Evolutionary conservation across 2,113 vertebrate genomes (phyloP), one percentile per base, ranked within the genome.

Genomic region (Coryphaenoides rupestris): DNA sequence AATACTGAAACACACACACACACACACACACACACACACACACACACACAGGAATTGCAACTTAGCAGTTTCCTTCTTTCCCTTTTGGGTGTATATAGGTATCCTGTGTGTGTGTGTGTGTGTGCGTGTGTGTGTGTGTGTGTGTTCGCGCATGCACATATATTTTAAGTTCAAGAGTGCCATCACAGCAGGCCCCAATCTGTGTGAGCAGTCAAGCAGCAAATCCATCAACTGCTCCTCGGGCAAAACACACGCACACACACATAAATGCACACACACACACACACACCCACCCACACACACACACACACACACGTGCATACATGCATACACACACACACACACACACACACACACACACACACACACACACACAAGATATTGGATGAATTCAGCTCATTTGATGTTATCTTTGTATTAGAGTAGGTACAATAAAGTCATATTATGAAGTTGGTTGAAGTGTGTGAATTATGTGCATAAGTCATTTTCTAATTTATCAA

Each of bases 191-290:
- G 83, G 81, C 83, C 75, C 70, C 81, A 85, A 87, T 87, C 81
- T 85, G 78, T 85, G 85, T 81, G 81, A 87, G 85, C 81, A 85
- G 81, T 78, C 83, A 84, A 82, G 85, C 85, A 84, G 83, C 76
- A 87, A 87, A 87, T 84, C 85, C 83, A 87, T 87, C 85, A 84
- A 87, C 79, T 84, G 79, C 80, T 85, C 83, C 77, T 80, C 65
- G 15, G 83, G 85, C 81, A 76, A 70, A 70, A 63, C 74, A 56
- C 58, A 21, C 71, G n/a, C 46, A 23, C 46, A 62, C 60, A 28
- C 60, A 52, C 52, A 21, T 62, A n/a, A 61, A 57, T 53, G 66
- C 59, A 21, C 40, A 50, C 62, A 58, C 69, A 46, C 6, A 24
- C 45, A 50, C 14, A 58, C 21, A 53, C 55, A 49, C 47, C 19